Conservation (phyloP, 1,140 invertebrate genomes). For the Sarcophaga bullata region DNA sequence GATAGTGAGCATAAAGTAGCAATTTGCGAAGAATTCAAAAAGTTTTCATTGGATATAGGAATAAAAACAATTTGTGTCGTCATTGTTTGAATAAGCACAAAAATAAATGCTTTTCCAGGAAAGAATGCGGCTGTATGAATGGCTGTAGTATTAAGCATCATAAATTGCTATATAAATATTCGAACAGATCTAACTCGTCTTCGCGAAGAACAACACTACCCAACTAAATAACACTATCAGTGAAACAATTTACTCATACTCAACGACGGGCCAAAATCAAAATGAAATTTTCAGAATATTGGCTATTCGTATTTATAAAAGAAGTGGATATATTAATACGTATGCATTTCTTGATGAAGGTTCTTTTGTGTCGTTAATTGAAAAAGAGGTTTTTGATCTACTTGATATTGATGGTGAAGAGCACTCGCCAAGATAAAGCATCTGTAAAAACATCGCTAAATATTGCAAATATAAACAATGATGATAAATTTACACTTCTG, state of each 20-base stretch:
- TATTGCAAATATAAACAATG: not conserved
- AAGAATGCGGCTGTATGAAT: constrained; percentile 28
- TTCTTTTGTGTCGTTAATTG: constrained; percentile 15
- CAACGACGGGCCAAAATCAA: not conserved
- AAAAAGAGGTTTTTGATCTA: not conserved
- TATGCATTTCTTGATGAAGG: constrained; percentile 35
- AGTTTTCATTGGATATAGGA: not conserved
- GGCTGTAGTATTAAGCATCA: constrained; percentile 35
- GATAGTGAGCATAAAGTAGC: not conserved
- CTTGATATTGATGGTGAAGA: constrained; percentile 1
- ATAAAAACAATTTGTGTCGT: constrained; percentile 30
- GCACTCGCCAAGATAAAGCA: not conserved
- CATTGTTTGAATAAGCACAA: constrained; percentile 8
- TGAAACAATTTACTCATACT: not conserved
- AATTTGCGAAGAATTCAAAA: not conserved
- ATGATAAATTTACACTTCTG: not conserved
- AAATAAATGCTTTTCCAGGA: constrained; percentile 13
- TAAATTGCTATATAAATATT: constrained; percentile 19
- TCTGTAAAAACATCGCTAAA: not conserved
- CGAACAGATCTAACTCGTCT: not conserved
- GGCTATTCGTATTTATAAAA: constrained; percentile 9
- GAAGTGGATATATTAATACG: not conserved
- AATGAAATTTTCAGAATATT: constrained; percentile 33
- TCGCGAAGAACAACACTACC: not conserved
- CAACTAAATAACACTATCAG: not conserved